Evolutionary conservation across 2,888 invertebrate genomes (phyloP).

Genomic region (Corythucha ciliata): DNA sequence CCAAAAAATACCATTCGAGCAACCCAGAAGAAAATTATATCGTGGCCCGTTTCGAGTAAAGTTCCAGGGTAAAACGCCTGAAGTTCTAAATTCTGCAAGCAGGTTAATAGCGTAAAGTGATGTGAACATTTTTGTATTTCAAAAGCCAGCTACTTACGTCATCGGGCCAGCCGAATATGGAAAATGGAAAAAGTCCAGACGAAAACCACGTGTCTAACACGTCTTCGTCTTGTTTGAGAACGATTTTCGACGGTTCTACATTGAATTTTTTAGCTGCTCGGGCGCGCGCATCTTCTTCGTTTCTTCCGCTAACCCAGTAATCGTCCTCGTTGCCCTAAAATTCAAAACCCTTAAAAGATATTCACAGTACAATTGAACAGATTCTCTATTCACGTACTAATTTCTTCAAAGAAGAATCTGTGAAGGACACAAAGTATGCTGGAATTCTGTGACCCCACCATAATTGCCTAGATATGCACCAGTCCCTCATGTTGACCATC

Average conservation of each 20-base stretch:
- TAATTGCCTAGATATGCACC: slow-evolving; percentile 96
- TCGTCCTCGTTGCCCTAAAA: slow-evolving; percentile 43
- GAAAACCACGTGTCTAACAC: slow-evolving; percentile 99
- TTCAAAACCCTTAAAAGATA: not conserved
- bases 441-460: slow-evolving; percentile 99
- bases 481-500: slow-evolving; percentile 94
- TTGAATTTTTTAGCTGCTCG: slow-evolving; percentile 69
- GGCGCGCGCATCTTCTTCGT: slow-evolving; percentile 60
- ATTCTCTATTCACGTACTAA: not conserved
- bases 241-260: slow-evolving; percentile 48
- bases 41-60: slow-evolving; percentile 92
- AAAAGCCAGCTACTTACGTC: slow-evolving; percentile 44
- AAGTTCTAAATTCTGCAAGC: slow-evolving; percentile 51
- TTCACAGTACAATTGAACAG: not conserved
- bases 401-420: slow-evolving; percentile 40
- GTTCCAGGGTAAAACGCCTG: slow-evolving; percentile 83
- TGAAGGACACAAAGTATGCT: slow-evolving; percentile 67
- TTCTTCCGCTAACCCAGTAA: slow-evolving; percentile 51
- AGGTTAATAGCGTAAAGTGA: slow-evolving; percentile 9
- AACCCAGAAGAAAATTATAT: slow-evolving; percentile 99
- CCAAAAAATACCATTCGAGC: slow-evolving; percentile 99
- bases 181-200: slow-evolving; percentile 90
- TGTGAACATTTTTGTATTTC: not conserved
- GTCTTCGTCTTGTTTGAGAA: slow-evolving; percentile 75
- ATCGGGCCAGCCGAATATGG: slow-evolving; percentile 95